Evolutionary conservation across 2,113 vertebrate genomes (phyloP).

Genomic region (Asarcornis scutulata): DNA sequence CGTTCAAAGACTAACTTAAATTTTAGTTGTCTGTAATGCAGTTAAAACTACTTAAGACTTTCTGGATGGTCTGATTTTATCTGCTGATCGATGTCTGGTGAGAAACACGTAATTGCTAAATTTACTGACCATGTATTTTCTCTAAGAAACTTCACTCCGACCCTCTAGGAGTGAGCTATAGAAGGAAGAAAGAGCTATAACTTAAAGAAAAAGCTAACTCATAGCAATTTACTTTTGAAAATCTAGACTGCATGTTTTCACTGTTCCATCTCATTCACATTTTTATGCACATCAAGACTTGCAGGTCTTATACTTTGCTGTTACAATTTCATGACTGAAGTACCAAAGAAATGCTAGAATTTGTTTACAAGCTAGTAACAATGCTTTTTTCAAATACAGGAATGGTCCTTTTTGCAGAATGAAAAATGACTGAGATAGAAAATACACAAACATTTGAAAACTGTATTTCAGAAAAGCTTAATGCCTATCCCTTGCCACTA

Average conservation of each 20-base stretch:
- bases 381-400: slow-evolving; percentile 14
- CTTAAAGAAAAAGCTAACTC: not conserved
- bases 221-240: slow-evolving; percentile 20
- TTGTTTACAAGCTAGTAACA: slow-evolving; percentile 6
- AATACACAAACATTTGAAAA: not conserved
- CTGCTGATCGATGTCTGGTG: slow-evolving; percentile 18
- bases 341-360: slow-evolving; percentile 5
- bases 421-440: slow-evolving; percentile 21
- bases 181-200: not conserved
- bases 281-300: not conserved
- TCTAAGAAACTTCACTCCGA: not conserved
- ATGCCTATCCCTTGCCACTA: slow-evolving; percentile 28
- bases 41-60: slow-evolving; percentile 31
- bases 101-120: slow-evolving; percentile 1
- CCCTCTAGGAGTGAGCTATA: not conserved
- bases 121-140: not conserved
- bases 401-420: slow-evolving; percentile 1
- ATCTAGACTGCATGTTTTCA: not conserved
- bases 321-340: not conserved
- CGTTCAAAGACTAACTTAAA: slow-evolving; percentile 30
- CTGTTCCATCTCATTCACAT: not conserved
- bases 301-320: not conserved
- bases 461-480: slow-evolving; percentile 64
- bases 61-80: slow-evolving; percentile 34
- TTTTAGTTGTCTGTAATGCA: slow-evolving; percentile 2